Percentiles rank a stretch among this genome's conserved stretches.
Conservation (phyloP, 2,797 vertebrate species). For the Tauraco hartlaubi region DNA sequence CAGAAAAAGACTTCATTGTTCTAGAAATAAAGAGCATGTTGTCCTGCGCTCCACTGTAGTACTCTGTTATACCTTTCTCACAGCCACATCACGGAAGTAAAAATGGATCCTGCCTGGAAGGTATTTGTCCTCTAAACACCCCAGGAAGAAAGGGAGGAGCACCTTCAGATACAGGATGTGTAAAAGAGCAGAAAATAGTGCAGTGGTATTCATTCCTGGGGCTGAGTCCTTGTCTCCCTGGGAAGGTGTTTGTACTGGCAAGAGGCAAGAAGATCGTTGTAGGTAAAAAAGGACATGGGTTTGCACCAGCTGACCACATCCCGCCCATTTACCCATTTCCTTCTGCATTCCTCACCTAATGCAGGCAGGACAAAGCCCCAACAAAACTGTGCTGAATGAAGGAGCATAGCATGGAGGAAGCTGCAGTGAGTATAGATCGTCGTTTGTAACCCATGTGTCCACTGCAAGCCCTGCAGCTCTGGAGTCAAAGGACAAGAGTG, state of each 20-base stretch:
- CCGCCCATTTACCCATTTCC: neutral
- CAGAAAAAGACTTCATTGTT: conserved; percentile 50
- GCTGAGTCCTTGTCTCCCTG: neutral
- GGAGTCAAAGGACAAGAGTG: neutral
- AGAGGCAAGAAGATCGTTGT: neutral
- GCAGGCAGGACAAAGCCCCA: neutral
- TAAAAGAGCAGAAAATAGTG: neutral
- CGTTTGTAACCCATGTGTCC: neutral
- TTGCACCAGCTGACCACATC: neutral
- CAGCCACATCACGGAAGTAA: neutral
- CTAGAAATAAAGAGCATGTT: conserved; percentile 18
- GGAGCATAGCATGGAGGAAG: neutral
- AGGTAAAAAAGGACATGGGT: neutral
- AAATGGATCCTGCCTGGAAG: neutral
- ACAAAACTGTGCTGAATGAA: neutral
- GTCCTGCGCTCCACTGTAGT: neutral
- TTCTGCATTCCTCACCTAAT: neutral
- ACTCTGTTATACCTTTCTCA: conserved; percentile 3
- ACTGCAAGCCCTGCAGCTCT: neutral
- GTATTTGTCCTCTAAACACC: neutral
- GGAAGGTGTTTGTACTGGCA: neutral
- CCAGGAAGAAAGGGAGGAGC: neutral
- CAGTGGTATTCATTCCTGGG: neutral
- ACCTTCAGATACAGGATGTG: neutral
- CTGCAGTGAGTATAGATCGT: neutral